Percentiles rank a stretch among this genome's conserved stretches.
Conservation (phyloP, 1,140 invertebrate genomes). For the Pseudomyrmex pallidus region DNA sequence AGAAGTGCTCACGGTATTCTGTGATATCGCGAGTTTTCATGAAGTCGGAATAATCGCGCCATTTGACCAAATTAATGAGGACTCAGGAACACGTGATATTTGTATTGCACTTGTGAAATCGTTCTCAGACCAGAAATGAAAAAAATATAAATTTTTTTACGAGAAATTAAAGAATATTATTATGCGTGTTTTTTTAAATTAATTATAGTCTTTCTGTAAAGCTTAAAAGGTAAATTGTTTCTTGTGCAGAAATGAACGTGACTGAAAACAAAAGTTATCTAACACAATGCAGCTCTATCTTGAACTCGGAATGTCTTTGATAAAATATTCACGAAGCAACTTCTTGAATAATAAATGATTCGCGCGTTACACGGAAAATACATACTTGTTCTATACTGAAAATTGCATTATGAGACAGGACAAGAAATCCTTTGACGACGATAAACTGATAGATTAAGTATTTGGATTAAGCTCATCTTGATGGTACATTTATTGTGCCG, state of each 20-base stretch:
- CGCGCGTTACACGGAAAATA: neutral
- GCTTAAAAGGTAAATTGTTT: slow-evolving; percentile 4
- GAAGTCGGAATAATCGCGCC: slow-evolving; percentile 19
- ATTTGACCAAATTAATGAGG: slow-evolving; percentile 65
- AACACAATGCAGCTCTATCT: slow-evolving; percentile 15
- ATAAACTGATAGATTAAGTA: slow-evolving; percentile 63
- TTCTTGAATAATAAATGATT: slow-evolving; percentile 63
- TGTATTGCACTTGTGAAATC: neutral
- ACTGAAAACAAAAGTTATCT: slow-evolving; percentile 5
- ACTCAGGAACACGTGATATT: slow-evolving; percentile 13
- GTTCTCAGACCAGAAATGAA: slow-evolving; percentile 9
- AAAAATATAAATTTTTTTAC: slow-evolving; percentile 13
- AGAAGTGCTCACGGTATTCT: slow-evolving; percentile 11
- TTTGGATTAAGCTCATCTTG: slow-evolving; percentile 52
- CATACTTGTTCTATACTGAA: slow-evolving; percentile 24
- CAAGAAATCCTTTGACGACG: slow-evolving; percentile 63
- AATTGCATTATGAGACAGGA: slow-evolving; percentile 61
- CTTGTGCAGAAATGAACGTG: neutral
- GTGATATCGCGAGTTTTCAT: slow-evolving; percentile 22
- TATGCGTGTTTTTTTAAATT: neutral
- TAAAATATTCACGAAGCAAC: slow-evolving; percentile 61
- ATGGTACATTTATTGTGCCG: slow-evolving; percentile 24
- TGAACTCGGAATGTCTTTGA: slow-evolving; percentile 42
- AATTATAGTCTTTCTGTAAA: too few species aligned
- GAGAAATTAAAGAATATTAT: neutral